Evolutionary conservation across 2,797 vertebrate genomes (phyloP), one percentile per base, ranked within the genome.

Genomic region (Sciurus carolinensis): DNA sequence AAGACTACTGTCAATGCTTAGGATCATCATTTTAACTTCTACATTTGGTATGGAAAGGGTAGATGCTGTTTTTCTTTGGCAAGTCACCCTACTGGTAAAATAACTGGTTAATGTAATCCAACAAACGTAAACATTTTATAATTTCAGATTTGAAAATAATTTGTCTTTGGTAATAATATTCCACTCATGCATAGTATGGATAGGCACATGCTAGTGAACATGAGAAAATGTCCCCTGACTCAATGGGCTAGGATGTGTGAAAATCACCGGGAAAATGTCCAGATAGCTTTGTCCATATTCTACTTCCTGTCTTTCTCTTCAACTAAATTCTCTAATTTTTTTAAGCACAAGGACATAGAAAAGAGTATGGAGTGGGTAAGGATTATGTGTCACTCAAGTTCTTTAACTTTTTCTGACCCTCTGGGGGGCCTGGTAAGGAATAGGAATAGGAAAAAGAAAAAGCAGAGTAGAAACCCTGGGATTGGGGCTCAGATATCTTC

Each of bases 131-230:
- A 72, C 76, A 83, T 76, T 77, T 79, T 87, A 47, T 52, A 28
- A 12, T 90, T 90, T 90, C 36, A 90, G 8, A 76, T 82, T 83
- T 30, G 66, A 97, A 95, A 84, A n/a, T 24, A 82, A 88, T 66
- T 92, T 89, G n/a, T 64, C n/a, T 76, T 95, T 44, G 36, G 22
- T 72, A 36, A 62, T 88, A 82, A 87, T 39, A 39, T 39, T 62
- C 22, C 7, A 83, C 15, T 86, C 22, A 92, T 79, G 28, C 24
- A 11, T 81, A 76, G 39, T 44, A 73, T 15, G 17, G 44, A 30
- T 9, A 92, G 36, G 17, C 4, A 2, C 1, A 24, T 50, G 14
- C 13, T 30, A 62, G 28, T 47, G 11, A 80, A 64, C 66, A 69
- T 47, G 36, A 57, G 90, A 79, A 3, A 15, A 28, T 42, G 44